A percentile compares a stretch with the other conserved stretches of the same genome.
Evolutionary conservation across 2,888 invertebrate genomes (phyloP).

Genomic region (Mylabris sibirica): DNA sequence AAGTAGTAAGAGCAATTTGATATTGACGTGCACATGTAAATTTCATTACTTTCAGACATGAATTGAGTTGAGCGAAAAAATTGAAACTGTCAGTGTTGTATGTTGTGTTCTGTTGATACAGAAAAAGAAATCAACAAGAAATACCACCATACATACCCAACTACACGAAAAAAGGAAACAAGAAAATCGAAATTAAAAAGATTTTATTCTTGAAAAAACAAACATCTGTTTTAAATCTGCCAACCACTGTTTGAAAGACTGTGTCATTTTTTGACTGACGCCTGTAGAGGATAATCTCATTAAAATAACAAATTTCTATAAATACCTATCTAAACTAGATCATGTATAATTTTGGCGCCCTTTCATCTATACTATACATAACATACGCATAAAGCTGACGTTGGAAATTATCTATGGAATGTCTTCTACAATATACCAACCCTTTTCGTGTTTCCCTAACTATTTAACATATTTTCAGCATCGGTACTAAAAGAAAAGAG

Average conservation of each 20-base stretch:
- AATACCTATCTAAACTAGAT: neutral
- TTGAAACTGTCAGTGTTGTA: neutral
- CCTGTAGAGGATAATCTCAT: neutral
- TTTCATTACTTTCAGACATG: neutral
- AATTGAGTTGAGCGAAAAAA: conserved; percentile 4
- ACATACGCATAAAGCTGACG: neutral
- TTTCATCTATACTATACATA: neutral
- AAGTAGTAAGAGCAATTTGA: neutral
- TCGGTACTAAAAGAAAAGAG: neutral
- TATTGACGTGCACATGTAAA: neutral
- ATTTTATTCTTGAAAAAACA: neutral
- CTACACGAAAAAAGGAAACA: neutral
- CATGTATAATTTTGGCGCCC: neutral
- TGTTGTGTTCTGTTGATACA: neutral
- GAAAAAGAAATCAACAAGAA: neutral
- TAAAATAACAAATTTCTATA: conserved; percentile 6
- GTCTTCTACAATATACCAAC: neutral
- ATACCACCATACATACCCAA: neutral
- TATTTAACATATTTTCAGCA: conserved; percentile 3
- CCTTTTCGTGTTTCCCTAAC: neutral
- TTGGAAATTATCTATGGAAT: neutral
- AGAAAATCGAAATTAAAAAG: neutral
- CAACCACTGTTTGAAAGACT: neutral
- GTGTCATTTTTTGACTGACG: neutral
- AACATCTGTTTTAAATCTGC: conserved; percentile 6